Evolutionary conservation across 2,113 vertebrate genomes (phyloP), one percentile per base, ranked within the genome.

Genomic region (Chrysochloris asiatica): DNA sequence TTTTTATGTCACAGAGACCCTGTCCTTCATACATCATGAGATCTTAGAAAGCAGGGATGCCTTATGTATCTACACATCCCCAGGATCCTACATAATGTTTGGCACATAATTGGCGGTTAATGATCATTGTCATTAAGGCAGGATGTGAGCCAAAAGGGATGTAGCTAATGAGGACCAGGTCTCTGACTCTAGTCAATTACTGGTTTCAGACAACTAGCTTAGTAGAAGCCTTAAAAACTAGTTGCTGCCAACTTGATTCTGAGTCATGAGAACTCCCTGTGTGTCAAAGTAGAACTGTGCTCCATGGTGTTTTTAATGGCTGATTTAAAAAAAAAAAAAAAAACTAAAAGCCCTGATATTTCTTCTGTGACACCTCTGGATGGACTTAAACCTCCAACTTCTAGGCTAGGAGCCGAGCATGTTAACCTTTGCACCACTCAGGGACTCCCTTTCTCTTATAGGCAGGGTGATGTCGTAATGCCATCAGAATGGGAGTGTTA

Each of bases 1-100:
- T 30, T 61, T 86, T 88, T 48, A 22, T 83, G n/a, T 90, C 30
- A 71, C 28, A 86, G 78, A 77, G n/a, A 93, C 59, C 30, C 48
- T 78, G 45, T 75, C 89, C 52, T 78, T 52, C 22, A 56, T 72
- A 41, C 10, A 76, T 59, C 54, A 41, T 69, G 82, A 86, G 63
- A 76, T 89, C 72, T 86, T 84, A 50, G 56, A 81, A 90, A 63
- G 19, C 50, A 85, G 30, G 41, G 8, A 30, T 41, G 8, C 41
- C 3, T 50, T 73, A 43, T 26, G 9, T 22, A 59, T 83, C 69
- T 81, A 5, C 41, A 36, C 36, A 63, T 56, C 63, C n/a, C 43
- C 8, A 19, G 33, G 11, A 50, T 86, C 38, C 2, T 7, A 85
- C 17, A 21, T 75, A 69, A 54, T 59, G 24, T 69, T 79, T 83